Evolutionary conservation across 2,113 vertebrate species (phyloP), one percentile per base, ranked within the genome.

Genomic region (Pollimyrus isidori): DNA sequence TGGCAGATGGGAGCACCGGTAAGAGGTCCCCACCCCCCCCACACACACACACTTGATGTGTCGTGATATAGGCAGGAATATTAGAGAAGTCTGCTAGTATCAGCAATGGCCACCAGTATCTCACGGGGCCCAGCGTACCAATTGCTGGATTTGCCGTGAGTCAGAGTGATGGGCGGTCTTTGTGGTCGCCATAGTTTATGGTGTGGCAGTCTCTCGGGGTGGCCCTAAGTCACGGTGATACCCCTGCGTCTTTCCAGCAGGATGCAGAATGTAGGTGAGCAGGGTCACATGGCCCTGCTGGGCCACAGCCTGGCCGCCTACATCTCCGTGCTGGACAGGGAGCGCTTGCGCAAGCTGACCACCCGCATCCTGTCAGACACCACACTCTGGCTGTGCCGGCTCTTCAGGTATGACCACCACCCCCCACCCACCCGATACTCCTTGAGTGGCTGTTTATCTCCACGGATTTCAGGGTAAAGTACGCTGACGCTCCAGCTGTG

Each of bases 241-340:
- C 45, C 45, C 7, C 3, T 84, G 21, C 7, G 19, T 45, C 39
- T 42, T 53, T 87, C 39, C 90, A 94, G 93, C 91, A 97, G 97
- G 90, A 96, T 97, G 91, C 97, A 97, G 91, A 97, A 96, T 21
- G 96, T 99, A 73, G 97, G 97, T 65, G 97, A 99, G 42, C 97
- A 98, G 91, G 97, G 97, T 92, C 97, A 99, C 93, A 98, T 99
- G 96, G 97, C 98, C 42, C 93, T 99, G 30, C 91, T 99, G 93
- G 98, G 98, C 53, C 98, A 99, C 88, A 99, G 98, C 92, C 94
- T 99, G 93, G 98, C 98, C 3, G 98, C 98, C 42, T 99, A 98
- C 92, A 97, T 99, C 93, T 99, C 98, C 0, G 96, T 98, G 82
- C 89, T 99, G 95, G 97, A 98, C 93, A 96, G 94, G 92, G 98